These are phyloP conservation scores for Embidobia sp. DNA, from an alignment of 2,888 invertebrate genomes.

Conservation along the genomic window DNA sequence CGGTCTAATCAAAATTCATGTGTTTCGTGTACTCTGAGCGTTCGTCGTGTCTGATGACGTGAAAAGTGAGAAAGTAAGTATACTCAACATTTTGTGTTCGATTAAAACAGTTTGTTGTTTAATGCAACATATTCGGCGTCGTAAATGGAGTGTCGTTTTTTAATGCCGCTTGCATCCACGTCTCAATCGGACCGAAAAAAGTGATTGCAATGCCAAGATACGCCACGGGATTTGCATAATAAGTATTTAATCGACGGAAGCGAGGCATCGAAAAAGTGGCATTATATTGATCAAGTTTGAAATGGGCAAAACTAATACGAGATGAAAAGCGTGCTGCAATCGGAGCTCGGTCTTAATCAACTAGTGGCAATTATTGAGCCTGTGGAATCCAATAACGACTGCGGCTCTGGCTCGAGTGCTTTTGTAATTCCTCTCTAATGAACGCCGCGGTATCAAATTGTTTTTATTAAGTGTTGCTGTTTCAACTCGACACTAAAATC, in stretches of 20 bases:
- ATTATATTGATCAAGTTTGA: slow-evolving; percentile 27
- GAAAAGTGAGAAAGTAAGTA: slow-evolving; percentile 13
- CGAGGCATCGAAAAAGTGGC: slow-evolving; percentile 7
- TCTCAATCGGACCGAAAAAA: slow-evolving; percentile 3
- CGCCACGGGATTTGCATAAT: slow-evolving; percentile 15
- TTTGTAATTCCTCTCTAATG: slow-evolving; percentile 36
- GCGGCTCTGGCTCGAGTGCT: slow-evolving; percentile 15
- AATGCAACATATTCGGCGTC: too few species aligned
- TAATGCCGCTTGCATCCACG: slow-evolving; percentile 9
- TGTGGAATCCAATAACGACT: slow-evolving; percentile 26
- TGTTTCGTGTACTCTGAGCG: neutral
- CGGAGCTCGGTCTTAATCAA: slow-evolving; percentile 33
- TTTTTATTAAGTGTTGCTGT: slow-evolving; percentile 22
- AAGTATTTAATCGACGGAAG: slow-evolving; percentile 28
- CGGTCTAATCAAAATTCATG: slow-evolving; percentile 13
- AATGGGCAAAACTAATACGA: slow-evolving; percentile 16
- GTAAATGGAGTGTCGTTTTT: too few species aligned
- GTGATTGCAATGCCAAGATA: slow-evolving; percentile 17
- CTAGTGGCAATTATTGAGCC: slow-evolving; percentile 37
- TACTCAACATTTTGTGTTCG: neutral
- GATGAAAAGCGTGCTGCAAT: slow-evolving; percentile 15
- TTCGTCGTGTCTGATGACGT: neutral
- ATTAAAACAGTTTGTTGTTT: too few species aligned
- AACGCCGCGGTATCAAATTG: slow-evolving; percentile 1
- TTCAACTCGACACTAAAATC: neutral